A percentile compares a stretch with the other conserved stretches of the same genome.
phyloP scores from a whole-genome alignment of 1,140 invertebrate genomes.

The Dufourea novaeangliae region DNA sequence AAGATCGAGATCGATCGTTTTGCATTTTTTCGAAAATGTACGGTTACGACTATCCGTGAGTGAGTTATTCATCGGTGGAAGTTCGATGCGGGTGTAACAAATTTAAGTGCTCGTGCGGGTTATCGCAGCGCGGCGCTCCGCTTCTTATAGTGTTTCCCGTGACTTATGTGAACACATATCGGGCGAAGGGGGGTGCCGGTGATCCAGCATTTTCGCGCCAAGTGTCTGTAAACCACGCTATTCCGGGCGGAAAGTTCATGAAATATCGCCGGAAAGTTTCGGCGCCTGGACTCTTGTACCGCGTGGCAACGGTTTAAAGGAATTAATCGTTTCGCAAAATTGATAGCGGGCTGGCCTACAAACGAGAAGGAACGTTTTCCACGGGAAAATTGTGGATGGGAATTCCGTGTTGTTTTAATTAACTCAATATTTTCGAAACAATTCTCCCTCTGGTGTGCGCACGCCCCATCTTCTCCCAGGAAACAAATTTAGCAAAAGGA shows the following conservation, averaged over 20 bases:
- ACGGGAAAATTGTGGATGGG: background rate
- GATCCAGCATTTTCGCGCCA: slow-evolving; percentile 37
- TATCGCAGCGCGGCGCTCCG: slow-evolving; percentile 9
- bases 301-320: background rate
- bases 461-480: no score
- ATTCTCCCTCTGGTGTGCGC: no score
- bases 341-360: background rate
- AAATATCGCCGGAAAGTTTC: slow-evolving; percentile 30
- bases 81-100: slow-evolving; percentile 16
- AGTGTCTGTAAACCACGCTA: slow-evolving; percentile 35
- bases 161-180: slow-evolving; percentile 36
- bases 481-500: background rate
- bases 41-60: background rate
- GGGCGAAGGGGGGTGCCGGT: background rate
- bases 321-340: slow-evolving; percentile 19
- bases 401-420: background rate
- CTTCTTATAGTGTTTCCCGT: slow-evolving; percentile 33
- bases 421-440: background rate
- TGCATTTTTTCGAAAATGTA: background rate
- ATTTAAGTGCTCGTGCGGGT: slow-evolving; percentile 3
- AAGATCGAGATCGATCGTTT: background rate
- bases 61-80: slow-evolving; percentile 31
- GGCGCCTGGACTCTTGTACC: background rate
- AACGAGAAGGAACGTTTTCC: background rate
- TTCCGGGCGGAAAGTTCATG: slow-evolving; percentile 14